Conservation (phyloP, 2,888 invertebrate genomes). For the Diloba caeruleocephala region DNA sequence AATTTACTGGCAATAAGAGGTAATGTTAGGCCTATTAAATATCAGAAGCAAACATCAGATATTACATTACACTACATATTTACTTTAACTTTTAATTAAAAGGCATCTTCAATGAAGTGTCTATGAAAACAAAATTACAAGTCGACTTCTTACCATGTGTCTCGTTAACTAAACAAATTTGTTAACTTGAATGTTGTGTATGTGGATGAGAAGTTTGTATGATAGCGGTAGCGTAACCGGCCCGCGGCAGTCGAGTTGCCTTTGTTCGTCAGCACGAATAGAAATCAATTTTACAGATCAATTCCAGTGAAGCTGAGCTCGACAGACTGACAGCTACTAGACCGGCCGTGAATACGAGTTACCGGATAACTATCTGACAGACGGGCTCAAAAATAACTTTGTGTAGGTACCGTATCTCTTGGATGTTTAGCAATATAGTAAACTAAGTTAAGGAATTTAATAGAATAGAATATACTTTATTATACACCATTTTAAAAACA, state of each 20-base stretch:
- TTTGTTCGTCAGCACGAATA: slow-evolving; percentile 69
- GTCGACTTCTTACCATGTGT: too few relatives aligned
- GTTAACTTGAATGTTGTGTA: background rate
- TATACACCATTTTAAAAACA: too few relatives aligned
- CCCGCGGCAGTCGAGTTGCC: slow-evolving; percentile 37
- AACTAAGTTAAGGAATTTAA: background rate
- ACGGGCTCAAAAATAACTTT: slow-evolving; percentile 52
- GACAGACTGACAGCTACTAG: slow-evolving; percentile 64
- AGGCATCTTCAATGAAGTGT: too few relatives aligned
- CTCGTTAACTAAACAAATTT: background rate
- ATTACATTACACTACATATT: too few relatives aligned
- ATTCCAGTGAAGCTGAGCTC: slow-evolving; percentile 62
- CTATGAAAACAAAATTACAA: too few relatives aligned
- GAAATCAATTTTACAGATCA: slow-evolving; percentile 80
- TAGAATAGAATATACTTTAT: too few relatives aligned
- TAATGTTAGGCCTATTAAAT: too few relatives aligned
- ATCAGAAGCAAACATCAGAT: too few relatives aligned
- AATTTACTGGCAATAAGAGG: too few relatives aligned
- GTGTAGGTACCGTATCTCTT: slow-evolving; percentile 33
- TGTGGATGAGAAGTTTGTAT: slow-evolving; percentile 9
- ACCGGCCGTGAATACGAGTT: slow-evolving; percentile 75
- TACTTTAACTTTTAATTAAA: too few relatives aligned
- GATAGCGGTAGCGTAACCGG: slow-evolving; percentile 13
- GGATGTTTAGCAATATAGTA: slow-evolving; percentile 5
- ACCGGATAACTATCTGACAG: slow-evolving; percentile 61